These are phyloP conservation scores for Rhabdomys dilectus DNA, from an alignment of 2,113 vertebrate genomes.

Conservation along the genomic window DNA sequence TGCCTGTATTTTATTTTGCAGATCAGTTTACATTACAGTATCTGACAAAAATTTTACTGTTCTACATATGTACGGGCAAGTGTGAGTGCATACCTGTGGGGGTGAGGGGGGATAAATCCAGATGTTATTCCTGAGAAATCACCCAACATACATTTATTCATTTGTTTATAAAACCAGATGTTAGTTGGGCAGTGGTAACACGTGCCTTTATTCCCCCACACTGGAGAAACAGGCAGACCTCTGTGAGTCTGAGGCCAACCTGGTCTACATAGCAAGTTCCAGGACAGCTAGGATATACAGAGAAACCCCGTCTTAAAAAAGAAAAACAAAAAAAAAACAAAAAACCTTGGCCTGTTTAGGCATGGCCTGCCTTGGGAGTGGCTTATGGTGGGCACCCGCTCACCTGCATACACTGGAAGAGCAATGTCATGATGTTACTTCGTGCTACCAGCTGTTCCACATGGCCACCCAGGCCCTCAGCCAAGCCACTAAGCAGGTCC, in stretches of 20 bases:
- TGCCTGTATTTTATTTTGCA: not conserved
- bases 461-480: constrained; percentile 94
- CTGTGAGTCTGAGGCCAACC: not conserved
- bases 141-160: not conserved
- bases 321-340: not conserved
- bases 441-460: constrained; percentile 96
- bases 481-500: constrained; percentile 95
- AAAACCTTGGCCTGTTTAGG: not conserved
- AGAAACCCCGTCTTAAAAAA: not conserved
- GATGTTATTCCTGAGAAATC: not conserved
- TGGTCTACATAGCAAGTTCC: not conserved
- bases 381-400: not conserved
- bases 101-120: not conserved
- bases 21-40: not conserved
- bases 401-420: constrained; percentile 99
- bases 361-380: not conserved
- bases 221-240: not conserved
- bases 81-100: not conserved
- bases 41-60: not conserved
- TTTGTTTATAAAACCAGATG: not conserved
- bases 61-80: not conserved
- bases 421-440: constrained; percentile 97
- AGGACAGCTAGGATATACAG: not conserved
- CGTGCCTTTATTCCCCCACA: not conserved
- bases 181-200: not conserved